phyloP scores from a whole-genome alignment of 2,888 invertebrate species.

The Stramonita haemastoma region DNA sequence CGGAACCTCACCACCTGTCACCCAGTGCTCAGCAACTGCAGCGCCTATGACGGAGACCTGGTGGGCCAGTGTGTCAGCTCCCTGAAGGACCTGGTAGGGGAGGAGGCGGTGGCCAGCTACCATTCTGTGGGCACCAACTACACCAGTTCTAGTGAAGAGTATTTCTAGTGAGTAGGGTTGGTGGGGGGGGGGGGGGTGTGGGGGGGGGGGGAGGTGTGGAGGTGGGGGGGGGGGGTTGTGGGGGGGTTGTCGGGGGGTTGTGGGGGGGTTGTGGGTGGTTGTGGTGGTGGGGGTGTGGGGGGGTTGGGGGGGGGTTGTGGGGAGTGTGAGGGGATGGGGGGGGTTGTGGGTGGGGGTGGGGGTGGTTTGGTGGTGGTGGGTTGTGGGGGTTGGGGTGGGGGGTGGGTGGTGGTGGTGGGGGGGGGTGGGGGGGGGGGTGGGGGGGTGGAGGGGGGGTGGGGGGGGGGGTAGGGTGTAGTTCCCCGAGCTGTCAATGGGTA shows the following conservation, averaged over 20 bases:
- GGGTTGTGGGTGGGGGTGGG: background rate
- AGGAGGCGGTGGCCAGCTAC: constrained; percentile 43
- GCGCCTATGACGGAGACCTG: constrained; percentile 39
- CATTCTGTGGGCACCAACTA: constrained; percentile 31
- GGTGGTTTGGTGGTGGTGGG: background rate
- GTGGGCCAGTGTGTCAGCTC: constrained; percentile 46
- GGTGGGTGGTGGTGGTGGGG: too few relatives aligned
- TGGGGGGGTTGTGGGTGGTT: background rate
- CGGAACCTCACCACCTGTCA: constrained; percentile 44
- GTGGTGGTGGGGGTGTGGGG: constrained; percentile 5
- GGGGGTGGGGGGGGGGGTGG: too few relatives aligned
- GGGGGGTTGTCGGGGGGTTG: too few relatives aligned
- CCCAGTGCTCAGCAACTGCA: constrained; percentile 46
- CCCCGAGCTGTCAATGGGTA: too few relatives aligned
- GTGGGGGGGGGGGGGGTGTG: background rate
- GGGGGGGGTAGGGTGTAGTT: too few relatives aligned
- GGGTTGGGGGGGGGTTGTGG: background rate
- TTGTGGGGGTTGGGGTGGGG: too few relatives aligned
- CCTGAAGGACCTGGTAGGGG: constrained; percentile 45
- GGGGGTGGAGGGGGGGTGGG: too few relatives aligned
- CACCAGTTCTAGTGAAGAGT: constrained; percentile 69
- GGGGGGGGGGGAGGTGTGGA: background rate
- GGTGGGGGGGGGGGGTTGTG: background rate
- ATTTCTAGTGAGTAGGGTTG: constrained; percentile 68
- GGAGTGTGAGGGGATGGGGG: background rate